These are phyloP conservation scores for Porphyrio hochstetteri DNA, from an alignment of 2,113 vertebrate genomes.

Conservation along the genomic window DNA sequence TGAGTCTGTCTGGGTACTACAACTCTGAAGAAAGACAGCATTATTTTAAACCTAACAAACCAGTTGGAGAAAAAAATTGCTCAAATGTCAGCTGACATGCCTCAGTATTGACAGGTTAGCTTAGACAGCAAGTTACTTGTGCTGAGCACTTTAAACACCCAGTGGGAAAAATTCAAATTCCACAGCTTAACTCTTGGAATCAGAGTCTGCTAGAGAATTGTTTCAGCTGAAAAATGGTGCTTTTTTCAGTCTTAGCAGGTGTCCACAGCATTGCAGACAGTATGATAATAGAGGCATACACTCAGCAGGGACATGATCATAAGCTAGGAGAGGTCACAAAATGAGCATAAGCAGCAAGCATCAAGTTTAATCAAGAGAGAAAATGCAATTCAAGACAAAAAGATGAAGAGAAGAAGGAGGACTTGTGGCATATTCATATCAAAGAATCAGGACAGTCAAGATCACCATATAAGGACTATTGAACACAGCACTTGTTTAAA, in stretches of 20 bases:
- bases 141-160: slow-evolving; percentile 58
- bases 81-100: slow-evolving; percentile 55
- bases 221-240: slow-evolving; percentile 53
- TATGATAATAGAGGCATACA: slow-evolving; percentile 52
- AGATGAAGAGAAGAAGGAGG: background rate
- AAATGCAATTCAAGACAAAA: slow-evolving; percentile 14
- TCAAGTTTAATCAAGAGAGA: slow-evolving; percentile 40
- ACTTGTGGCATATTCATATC: background rate
- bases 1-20: background rate
- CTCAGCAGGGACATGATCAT: slow-evolving; percentile 50
- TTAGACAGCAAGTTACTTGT: slow-evolving; percentile 65
- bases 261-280: slow-evolving; percentile 42
- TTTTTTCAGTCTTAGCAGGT: slow-evolving; percentile 61
- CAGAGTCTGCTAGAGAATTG: slow-evolving; percentile 45
- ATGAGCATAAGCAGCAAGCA: slow-evolving; percentile 49
- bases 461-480: background rate
- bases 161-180: slow-evolving; percentile 67
- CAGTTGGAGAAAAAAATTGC: slow-evolving; percentile 53
- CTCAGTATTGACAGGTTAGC: slow-evolving; percentile 65
- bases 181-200: slow-evolving; percentile 43
- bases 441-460: background rate
- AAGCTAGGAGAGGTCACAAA: slow-evolving; percentile 47
- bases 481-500: background rate
- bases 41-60: slow-evolving; percentile 53
- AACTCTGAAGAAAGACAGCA: slow-evolving; percentile 38